A percentile compares a stretch with the other conserved stretches of the same genome.
Conservation (phyloP, 2,888 invertebrate genomes). For the Cetonia aurata region DNA sequence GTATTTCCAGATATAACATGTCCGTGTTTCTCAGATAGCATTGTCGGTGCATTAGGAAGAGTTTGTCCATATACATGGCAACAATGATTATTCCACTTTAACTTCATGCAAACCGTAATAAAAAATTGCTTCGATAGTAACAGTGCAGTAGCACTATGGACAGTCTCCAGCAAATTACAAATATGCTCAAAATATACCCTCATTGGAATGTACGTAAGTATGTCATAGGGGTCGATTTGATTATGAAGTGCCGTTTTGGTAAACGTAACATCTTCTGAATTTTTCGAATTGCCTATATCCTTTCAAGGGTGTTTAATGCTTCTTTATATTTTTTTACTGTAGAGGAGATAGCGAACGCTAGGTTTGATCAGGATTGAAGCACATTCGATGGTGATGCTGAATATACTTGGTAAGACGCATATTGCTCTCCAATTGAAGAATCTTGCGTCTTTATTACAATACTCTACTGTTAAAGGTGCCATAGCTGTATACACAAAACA, state of each 20-base stretch:
- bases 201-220: constrained; percentile 40
- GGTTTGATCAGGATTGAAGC: constrained; percentile 64
- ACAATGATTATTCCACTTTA: constrained; percentile 44
- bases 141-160: constrained; percentile 35
- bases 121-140: constrained; percentile 33
- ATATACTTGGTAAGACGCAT: constrained; percentile 63
- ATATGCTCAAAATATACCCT: constrained; percentile 44
- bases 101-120: constrained; percentile 35
- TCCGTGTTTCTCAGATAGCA: constrained; percentile 47
- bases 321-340: constrained; percentile 60
- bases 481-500: constrained; percentile 57
- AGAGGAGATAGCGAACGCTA: constrained; percentile 65
- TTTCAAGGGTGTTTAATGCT: constrained; percentile 63
- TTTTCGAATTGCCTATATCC: constrained; percentile 67
- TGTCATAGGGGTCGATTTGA: constrained; percentile 44
- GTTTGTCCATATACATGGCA: constrained; percentile 51
- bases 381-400: constrained; percentile 64
- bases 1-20: constrained; percentile 48
- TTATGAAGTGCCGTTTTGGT: constrained; percentile 37
- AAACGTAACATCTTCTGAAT: constrained; percentile 62
- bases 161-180: constrained; percentile 38
- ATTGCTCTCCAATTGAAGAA: constrained; percentile 65
- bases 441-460: constrained; percentile 42
- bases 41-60: constrained; percentile 42
- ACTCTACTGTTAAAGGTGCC: constrained; percentile 37